Conservation (phyloP, 2,797 vertebrate species). For the Scolopax bukidnonensis region DNA sequence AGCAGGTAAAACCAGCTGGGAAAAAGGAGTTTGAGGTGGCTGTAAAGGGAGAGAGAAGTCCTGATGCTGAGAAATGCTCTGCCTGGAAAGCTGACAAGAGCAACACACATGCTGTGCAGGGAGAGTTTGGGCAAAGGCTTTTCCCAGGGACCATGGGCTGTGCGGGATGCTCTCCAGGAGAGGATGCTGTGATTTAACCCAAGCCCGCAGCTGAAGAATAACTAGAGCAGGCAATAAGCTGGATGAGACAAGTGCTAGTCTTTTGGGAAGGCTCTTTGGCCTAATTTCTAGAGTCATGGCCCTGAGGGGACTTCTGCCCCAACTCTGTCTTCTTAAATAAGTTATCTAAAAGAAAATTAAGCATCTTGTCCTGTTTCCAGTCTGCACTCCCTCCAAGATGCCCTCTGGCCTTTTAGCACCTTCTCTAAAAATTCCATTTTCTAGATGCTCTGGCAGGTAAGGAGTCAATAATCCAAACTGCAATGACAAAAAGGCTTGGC, state of each 20-base stretch:
- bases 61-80: neutral
- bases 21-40: neutral
- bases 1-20: neutral
- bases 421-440: neutral
- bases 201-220: rapidly evolving
- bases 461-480: neutral
- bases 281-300: neutral
- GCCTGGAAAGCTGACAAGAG: neutral
- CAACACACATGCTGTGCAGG: rapidly evolving
- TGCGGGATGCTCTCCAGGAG: neutral
- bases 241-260: neutral
- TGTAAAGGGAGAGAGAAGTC: neutral
- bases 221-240: neutral
- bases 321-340: neutral
- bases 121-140: neutral
- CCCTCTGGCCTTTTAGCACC: neutral
- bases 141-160: neutral
- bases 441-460: neutral
- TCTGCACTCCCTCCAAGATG: neutral
- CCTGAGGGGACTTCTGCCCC: neutral
- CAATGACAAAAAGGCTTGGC: neutral
- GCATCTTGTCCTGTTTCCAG: neutral
- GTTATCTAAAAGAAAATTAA: neutral
- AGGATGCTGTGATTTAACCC: neutral
- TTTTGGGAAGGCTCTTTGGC: neutral